Evolutionary conservation across 2,888 invertebrate genomes (phyloP).

Genomic region (Ariolimax columbianus): DNA sequence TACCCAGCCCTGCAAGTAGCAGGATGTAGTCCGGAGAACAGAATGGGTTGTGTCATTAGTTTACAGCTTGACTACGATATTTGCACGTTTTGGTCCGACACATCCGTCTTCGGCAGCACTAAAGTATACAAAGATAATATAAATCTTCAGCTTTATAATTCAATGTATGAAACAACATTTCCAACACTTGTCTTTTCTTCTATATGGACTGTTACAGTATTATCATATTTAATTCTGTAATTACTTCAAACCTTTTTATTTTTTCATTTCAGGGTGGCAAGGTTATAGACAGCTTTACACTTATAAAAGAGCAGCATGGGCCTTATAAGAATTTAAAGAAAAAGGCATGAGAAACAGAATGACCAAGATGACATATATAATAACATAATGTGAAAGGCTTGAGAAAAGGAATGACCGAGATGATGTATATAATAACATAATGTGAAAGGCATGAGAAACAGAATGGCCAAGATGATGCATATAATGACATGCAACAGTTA

Average conservation of each 20-base stretch:
- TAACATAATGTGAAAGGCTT: background rate
- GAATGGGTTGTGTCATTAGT: too few species aligned
- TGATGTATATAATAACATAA: background rate
- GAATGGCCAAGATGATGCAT: background rate
- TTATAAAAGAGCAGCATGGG: slow-evolving; percentile 71
- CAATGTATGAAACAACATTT: too few species aligned
- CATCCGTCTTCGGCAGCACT: too few species aligned
- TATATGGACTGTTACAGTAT: background rate
- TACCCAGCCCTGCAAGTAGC: too few species aligned
- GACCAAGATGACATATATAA: background rate
- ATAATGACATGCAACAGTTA: too few species aligned
- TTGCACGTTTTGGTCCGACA: too few species aligned
- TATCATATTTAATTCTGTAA: background rate
- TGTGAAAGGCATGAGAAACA: background rate
- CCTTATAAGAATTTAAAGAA: slow-evolving; percentile 33
- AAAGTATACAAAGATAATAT: too few species aligned
- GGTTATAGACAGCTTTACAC: slow-evolving; percentile 76
- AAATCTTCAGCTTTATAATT: too few species aligned
- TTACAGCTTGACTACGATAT: too few species aligned
- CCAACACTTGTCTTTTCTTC: too few species aligned
- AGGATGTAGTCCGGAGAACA: too few species aligned
- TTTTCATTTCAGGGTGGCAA: slow-evolving; percentile 73
- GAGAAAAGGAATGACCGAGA: background rate
- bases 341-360: background rate
- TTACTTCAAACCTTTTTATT: background rate